These are phyloP conservation scores for Brachionus koreanus DNA, from an alignment of 1,140 invertebrate species.

Conservation along the genomic window DNA sequence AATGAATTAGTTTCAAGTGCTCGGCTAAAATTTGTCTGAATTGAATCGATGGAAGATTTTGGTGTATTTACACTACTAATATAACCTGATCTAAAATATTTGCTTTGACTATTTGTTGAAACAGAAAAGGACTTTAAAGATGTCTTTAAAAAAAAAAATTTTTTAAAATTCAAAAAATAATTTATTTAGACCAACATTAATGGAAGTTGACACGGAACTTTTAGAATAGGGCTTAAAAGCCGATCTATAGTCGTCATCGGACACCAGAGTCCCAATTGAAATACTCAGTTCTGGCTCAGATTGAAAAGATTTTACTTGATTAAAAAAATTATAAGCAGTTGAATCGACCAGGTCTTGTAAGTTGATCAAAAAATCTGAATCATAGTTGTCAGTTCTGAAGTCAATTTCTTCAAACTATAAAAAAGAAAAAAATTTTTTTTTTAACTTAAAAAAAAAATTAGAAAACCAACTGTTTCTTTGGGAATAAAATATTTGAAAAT, in stretches of 20 bases:
- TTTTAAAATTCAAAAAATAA: neutral
- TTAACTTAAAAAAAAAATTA: neutral
- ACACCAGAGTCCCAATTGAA: neutral
- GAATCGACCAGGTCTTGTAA: neutral
- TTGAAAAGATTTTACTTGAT: neutral
- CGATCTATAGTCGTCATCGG: neutral
- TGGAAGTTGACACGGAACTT: neutral
- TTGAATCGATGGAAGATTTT: neutral
- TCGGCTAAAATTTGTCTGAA: neutral
- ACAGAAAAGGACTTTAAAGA: neutral
- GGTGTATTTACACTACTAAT: neutral
- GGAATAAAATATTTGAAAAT: constrained; percentile 4
- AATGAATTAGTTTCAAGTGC: neutral
- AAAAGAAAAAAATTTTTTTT: neutral
- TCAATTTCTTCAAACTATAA: constrained; percentile 4
- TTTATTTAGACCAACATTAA: neutral
- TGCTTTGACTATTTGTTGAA: neutral
- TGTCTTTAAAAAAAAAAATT: neutral
- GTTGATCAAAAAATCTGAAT: neutral
- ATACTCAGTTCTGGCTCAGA: neutral
- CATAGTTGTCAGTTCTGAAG: neutral
- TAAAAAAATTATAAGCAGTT: neutral
- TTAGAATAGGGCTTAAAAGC: neutral
- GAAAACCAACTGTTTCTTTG: neutral
- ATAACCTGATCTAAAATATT: neutral